Evolutionary conservation across 2,888 invertebrate genomes (phyloP).

Genomic region (Sinodicranocentrus sp.): DNA sequence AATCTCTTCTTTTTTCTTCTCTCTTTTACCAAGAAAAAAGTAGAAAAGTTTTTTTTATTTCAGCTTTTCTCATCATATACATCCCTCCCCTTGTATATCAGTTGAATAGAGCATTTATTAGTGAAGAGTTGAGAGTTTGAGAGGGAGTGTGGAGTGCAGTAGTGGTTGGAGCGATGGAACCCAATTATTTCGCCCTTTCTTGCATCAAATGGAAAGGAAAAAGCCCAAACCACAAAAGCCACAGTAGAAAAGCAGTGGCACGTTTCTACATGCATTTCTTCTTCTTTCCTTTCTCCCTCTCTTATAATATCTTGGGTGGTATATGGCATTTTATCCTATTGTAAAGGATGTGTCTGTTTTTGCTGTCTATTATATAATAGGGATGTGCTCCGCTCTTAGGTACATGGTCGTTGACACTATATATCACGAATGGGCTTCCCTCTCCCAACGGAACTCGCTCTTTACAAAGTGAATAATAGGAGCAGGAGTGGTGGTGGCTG

Average conservation of each 20-base stretch:
- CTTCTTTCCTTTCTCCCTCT: neutral
- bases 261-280: conserved; percentile 21
- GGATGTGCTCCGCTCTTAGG: conserved; percentile 1
- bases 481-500: neutral
- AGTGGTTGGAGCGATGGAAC: conserved; percentile 20
- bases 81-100: no score
- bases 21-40: neutral
- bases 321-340: no score
- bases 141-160: conserved; percentile 13
- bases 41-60: conserved; percentile 11
- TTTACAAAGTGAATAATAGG: conserved; percentile 36
- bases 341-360: neutral
- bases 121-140: neutral
- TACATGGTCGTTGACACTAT: conserved; percentile 18
- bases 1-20: neutral
- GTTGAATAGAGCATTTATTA: no score
- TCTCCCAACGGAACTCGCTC: conserved; percentile 23
- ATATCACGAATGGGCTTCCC: conserved; percentile 15
- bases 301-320: neutral
- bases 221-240: conserved; percentile 45
- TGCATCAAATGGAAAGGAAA: conserved; percentile 48
- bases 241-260: conserved; percentile 35
- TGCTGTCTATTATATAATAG: neutral
- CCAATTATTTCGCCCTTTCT: conserved; percentile 54
- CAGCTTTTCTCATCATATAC: neutral